phyloP scores from a whole-genome alignment of 1,140 invertebrate genomes.

The Drosophila neocordata region DNA sequence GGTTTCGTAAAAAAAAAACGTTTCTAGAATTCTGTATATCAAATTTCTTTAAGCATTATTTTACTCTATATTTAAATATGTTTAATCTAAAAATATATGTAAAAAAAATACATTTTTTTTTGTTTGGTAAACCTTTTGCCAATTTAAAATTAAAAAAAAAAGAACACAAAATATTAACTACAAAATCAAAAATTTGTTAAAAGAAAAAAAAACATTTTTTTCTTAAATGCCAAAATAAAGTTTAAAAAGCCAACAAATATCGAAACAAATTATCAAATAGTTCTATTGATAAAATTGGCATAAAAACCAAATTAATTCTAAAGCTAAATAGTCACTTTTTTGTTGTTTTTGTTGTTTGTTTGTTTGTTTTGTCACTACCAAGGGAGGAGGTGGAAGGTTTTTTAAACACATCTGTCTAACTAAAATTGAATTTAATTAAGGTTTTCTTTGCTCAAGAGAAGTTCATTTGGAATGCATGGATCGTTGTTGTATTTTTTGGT shows the following conservation, averaged over 20 bases:
- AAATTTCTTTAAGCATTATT: neutral
- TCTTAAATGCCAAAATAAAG: conserved; percentile 5
- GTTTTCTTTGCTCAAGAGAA: conserved; percentile 29
- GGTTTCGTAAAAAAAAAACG: neutral
- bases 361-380: conserved; percentile 54
- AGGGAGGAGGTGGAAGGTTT: neutral
- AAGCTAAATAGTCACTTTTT: conserved; percentile 38
- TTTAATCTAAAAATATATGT: neutral
- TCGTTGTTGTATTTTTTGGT: neutral
- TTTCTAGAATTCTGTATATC: neutral
- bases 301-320: conserved; percentile 18
- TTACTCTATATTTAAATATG: neutral
- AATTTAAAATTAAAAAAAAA: conserved; percentile 1
- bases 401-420: conserved; percentile 32
- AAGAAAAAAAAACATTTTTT: neutral
- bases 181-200: conserved; percentile 5
- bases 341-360: conserved; percentile 27
- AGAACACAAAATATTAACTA: conserved; percentile 10
- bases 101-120: neutral
- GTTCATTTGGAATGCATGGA: conserved; percentile 39
- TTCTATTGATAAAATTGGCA: neutral
- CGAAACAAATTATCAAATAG: neutral
- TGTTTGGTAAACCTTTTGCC: conserved; percentile 15
- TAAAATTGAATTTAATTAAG: conserved; percentile 34
- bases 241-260: conserved; percentile 14